Base-by-base conservation (phyloP, 2,113 vertebrate species). In the Orcinus orca region DNA sequence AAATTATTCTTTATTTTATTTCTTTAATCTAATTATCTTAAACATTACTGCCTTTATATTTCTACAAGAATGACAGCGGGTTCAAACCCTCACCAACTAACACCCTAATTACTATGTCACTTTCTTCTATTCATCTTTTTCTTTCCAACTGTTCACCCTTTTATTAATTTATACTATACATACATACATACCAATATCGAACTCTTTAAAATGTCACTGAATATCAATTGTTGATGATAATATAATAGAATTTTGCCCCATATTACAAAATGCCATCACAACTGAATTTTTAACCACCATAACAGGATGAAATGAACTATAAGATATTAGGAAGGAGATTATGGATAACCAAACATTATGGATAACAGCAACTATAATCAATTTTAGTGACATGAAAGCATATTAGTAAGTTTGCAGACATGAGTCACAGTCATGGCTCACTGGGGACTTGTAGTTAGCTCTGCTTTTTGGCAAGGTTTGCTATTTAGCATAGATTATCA, bases 31-130 rank as follows among this genome's bases (percentile, higher is more conserved):
- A 89, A 73, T 86, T 95, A 62, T 71, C 73, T 91, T 67, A 90
- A 93, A 87, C 70, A 84, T 91, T 71, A 76, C n/a, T 93, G 89
- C 58, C 53, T 95, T 86, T 65, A 71, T 82, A 73, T 80, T 93
- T 96, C 82, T 94, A 38, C 9, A 91, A 79, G n/a, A 86, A 94
- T 88, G 33, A 65, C 18, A 17, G 53, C 15, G 41, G 50, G 74
- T 83, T 86, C 71, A 94, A 96, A 33, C 12, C 17, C 26, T 96
- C 44, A 67, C 2, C 29, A 74, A 38, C 31, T 58, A 84, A 58
- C 8, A 74, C 0, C 3, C 21, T 58, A 83, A 67, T 31, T 85
- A 65, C 47, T 67, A 8, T 31, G 8, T 13, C 83, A 14, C 62
- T 79, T 79, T 55, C 50, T 67, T 93, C 82, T 91, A 26, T 50